phyloP scores from a whole-genome alignment of 2,113 vertebrate genomes.

The Ovis canadensis region DNA sequence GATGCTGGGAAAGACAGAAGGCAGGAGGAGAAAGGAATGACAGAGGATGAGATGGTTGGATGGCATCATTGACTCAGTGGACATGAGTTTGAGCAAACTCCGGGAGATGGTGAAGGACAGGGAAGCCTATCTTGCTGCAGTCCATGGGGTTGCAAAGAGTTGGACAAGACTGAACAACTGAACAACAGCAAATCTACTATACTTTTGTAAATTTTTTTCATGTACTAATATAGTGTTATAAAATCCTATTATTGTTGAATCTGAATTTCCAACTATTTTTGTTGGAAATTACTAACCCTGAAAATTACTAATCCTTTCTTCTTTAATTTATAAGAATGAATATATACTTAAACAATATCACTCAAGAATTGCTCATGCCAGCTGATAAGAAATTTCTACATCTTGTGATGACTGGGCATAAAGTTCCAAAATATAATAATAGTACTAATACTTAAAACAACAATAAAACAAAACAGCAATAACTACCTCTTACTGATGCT shows the following conservation, averaged over 20 bases:
- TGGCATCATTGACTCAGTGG: background rate
- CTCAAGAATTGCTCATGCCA: background rate
- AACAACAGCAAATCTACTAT: background rate
- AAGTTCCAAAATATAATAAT: background rate
- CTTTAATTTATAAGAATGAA: conserved; percentile 22
- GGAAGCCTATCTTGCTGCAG: background rate
- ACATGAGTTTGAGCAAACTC: background rate
- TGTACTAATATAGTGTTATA: background rate
- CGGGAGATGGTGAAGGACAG: background rate
- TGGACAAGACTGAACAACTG: background rate
- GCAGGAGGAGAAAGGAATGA: background rate
- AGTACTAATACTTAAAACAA: background rate
- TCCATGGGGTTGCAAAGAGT: background rate
- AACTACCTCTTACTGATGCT: background rate
- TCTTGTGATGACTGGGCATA: background rate
- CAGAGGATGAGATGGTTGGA: background rate
- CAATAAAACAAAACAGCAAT: background rate
- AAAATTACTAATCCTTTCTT: background rate
- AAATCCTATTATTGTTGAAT: background rate
- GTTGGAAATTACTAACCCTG: background rate
- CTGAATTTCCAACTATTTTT: conserved; percentile 11
- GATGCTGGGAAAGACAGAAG: background rate
- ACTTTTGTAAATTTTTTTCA: background rate
- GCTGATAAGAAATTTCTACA: background rate
- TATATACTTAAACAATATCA: background rate